Evolutionary conservation across 2,797 vertebrate species (phyloP).

Genomic region (Uromys caudimaculatus): DNA sequence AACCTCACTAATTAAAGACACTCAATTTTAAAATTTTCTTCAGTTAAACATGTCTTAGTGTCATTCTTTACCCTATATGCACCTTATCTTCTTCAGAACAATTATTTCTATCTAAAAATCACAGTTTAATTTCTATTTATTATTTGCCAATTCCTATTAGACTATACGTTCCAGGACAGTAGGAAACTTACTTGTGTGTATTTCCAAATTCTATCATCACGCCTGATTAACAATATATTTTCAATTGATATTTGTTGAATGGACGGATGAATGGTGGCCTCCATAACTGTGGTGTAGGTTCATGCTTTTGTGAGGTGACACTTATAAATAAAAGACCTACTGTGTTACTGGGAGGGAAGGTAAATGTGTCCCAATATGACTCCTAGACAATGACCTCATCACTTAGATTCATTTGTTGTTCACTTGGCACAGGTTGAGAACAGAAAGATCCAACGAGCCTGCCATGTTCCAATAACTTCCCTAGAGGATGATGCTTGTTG

Average conservation of each 20-base stretch:
- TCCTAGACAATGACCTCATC: conserved; percentile 23
- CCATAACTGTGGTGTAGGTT: background rate
- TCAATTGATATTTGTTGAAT: background rate
- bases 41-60: background rate
- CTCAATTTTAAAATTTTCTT: background rate
- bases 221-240: background rate
- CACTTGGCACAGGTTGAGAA: conserved; percentile 44
- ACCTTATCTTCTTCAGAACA: background rate
- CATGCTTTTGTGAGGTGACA: background rate
- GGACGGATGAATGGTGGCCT: background rate
- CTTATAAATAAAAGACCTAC: background rate
- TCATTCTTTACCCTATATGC: background rate
- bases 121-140: background rate
- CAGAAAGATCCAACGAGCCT: background rate
- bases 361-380: background rate
- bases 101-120: background rate
- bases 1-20: background rate
- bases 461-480: conserved; percentile 22
- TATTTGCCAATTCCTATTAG: background rate
- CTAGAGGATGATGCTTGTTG: conserved; percentile 48
- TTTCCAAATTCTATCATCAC: background rate
- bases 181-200: background rate
- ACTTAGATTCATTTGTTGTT: conserved; percentile 40
- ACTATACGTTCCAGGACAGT: background rate
- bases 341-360: background rate